A percentile compares a stretch with the other conserved stretches of the same genome.
phyloP scores from a whole-genome alignment of 1,140 invertebrate species.

The Manduca sexta region DNA sequence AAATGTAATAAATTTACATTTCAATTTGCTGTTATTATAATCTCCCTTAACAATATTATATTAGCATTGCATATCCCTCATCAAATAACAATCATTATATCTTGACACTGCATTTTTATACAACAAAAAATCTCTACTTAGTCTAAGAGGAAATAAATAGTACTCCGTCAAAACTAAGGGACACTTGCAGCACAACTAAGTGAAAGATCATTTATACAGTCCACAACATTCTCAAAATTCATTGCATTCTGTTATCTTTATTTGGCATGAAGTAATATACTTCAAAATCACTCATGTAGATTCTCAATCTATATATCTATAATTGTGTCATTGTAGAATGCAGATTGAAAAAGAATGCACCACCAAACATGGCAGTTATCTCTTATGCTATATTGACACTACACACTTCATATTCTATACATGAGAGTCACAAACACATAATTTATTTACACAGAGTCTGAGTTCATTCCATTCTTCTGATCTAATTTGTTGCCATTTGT shows the following conservation, averaged over 20 bases:
- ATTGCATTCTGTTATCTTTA: constrained; percentile 10
- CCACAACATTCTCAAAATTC: background rate
- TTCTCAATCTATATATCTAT: constrained; percentile 21
- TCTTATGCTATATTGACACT: constrained; percentile 38
- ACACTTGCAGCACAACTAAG: background rate
- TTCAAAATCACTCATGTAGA: constrained; percentile 17
- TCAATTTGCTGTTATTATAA: constrained; percentile 40
- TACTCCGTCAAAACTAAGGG: constrained; percentile 9
- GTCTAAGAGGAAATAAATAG: constrained; percentile 21
- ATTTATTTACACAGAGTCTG: constrained; percentile 69
- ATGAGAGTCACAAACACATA: constrained; percentile 30
- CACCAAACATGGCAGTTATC: background rate
- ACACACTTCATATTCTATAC: constrained; percentile 42
- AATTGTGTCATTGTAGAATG: constrained; percentile 20
- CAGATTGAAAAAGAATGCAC: constrained; percentile 34
- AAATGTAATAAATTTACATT: constrained; percentile 61
- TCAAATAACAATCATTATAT: constrained; percentile 34
- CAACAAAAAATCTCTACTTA: constrained; percentile 13
- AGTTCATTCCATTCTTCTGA: constrained; percentile 87
- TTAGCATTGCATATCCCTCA: constrained; percentile 53
- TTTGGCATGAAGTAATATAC: constrained; percentile 31
- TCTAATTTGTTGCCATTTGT: constrained; percentile 94
- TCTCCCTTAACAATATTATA: constrained; percentile 44
- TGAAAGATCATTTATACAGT: constrained; percentile 2
- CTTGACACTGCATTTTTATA: constrained; percentile 13